Percentiles rank a stretch among this genome's conserved stretches.
These are phyloP conservation scores for Perca schrenkii DNA, from an alignment of 2,113 vertebrate species.

Conservation along the genomic window DNA sequence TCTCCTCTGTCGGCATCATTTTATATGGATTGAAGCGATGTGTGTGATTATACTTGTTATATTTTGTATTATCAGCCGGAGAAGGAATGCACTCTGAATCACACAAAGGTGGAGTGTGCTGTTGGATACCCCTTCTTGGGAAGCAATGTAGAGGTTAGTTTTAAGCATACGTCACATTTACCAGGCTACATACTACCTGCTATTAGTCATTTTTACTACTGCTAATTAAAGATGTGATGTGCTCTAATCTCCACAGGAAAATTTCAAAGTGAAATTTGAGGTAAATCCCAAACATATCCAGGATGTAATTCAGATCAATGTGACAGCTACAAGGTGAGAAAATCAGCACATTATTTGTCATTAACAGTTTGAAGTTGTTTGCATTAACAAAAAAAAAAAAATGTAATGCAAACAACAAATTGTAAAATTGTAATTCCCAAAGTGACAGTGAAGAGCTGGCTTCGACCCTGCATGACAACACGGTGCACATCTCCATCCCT, in stretches of 20 bases:
- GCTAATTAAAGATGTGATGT: background rate
- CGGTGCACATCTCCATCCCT: constrained; percentile 86
- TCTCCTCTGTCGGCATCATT: background rate
- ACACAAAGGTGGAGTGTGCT: constrained; percentile 89
- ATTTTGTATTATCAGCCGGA: constrained; percentile 82
- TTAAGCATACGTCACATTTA: background rate
- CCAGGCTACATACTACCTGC: too few relatives aligned
- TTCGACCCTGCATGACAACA: constrained; percentile 87
- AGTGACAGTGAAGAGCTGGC: constrained; percentile 94
- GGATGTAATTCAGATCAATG: constrained; percentile 86
- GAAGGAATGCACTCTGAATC: constrained; percentile 87
- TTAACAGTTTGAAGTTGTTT: background rate
- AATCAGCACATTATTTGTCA: background rate
- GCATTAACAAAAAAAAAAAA: too few relatives aligned
- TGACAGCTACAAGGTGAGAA: constrained; percentile 90
- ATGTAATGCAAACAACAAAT: too few relatives aligned
- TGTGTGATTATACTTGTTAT: background rate
- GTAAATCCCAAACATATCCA: constrained; percentile 87
- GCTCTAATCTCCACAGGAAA: constrained; percentile 81
- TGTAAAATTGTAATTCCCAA: constrained; percentile 32
- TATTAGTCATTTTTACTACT: background rate
- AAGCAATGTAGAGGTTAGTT: constrained; percentile 78
- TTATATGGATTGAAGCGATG: background rate
- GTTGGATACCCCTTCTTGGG: constrained; percentile 95
- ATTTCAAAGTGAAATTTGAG: constrained; percentile 91